These are phyloP conservation scores for Diadromus collaris DNA, from an alignment of 2,888 invertebrate species.

Conservation along the genomic window DNA sequence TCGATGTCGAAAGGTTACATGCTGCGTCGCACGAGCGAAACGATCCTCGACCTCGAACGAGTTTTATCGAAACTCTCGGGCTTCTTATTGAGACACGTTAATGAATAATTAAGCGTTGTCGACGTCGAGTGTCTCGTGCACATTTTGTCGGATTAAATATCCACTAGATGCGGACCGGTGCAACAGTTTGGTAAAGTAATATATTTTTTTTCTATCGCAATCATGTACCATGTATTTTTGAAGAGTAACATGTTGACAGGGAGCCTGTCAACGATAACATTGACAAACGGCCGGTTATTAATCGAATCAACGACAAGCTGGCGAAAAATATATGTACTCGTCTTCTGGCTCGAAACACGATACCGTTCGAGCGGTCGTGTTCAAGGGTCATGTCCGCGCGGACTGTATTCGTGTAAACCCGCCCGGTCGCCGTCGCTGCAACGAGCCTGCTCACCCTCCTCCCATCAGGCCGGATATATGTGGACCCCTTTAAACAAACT, in stretches of 20 bases:
- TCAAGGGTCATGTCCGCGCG: constrained; percentile 12
- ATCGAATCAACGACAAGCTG: neutral
- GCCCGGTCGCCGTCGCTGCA: constrained; percentile 38
- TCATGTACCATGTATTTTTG: neutral
- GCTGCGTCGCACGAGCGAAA: constrained; percentile 9
- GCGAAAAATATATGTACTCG: neutral
- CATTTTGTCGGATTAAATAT: neutral
- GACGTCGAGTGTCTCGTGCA: neutral
- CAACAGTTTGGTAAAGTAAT: neutral
- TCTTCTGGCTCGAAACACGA: neutral
- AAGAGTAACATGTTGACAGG: neutral
- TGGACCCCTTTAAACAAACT: constrained; percentile 76
- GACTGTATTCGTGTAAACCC: constrained; percentile 42
- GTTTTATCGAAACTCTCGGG: constrained; percentile 50
- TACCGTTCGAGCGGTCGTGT: constrained; percentile 51
- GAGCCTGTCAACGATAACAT: neutral
- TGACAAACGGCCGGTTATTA: neutral
- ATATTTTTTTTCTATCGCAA: neutral
- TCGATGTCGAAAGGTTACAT: neutral
- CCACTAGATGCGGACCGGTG: neutral
- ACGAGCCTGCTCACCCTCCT: constrained; percentile 38
- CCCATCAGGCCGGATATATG: constrained; percentile 68
- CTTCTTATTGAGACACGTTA: constrained; percentile 40
- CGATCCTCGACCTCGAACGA: constrained; percentile 42
- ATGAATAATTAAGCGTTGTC: neutral